Evolutionary conservation across 2,797 vertebrate genomes (phyloP).

Genomic region (Pantherophis vulpinus): DNA sequence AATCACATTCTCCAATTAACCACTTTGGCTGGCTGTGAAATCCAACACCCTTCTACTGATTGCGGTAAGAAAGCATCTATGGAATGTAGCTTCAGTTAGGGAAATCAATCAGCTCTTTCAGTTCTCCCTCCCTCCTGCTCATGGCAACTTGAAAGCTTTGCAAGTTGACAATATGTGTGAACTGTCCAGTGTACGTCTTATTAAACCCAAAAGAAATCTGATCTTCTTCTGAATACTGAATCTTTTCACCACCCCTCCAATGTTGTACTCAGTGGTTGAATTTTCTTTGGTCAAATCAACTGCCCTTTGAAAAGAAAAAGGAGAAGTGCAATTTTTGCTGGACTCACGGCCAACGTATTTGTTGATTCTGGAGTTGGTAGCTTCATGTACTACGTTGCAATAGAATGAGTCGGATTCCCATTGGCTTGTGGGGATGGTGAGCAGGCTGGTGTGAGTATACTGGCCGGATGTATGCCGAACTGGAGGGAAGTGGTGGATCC

Average conservation of each 20-base stretch:
- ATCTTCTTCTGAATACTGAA: neutral
- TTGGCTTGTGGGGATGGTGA: accelerated
- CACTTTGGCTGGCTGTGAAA: too few relatives aligned
- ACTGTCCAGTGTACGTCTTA: too few relatives aligned
- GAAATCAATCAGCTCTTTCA: too few relatives aligned
- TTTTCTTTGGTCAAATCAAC: accelerated
- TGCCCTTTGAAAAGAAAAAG: neutral
- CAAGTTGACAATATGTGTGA: neutral
- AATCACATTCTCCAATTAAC: too few relatives aligned
- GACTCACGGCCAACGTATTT: neutral
- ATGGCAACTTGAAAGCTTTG: too few relatives aligned
- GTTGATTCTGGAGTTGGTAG: accelerated
- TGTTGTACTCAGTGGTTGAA: too few relatives aligned
- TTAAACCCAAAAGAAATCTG: neutral
- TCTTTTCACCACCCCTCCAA: neutral
- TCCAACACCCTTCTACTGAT: too few relatives aligned
- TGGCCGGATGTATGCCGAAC: accelerated
- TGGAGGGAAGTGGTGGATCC: neutral
- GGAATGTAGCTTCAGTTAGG: too few relatives aligned
- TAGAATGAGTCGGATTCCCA: neutral
- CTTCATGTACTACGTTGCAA: neutral
- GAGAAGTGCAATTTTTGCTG: neutral
- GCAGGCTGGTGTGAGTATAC: slow-evolving; percentile 17
- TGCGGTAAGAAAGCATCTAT: too few relatives aligned
- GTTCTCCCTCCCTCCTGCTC: too few relatives aligned